Percentiles rank a stretch among this genome's conserved stretches.
These are phyloP conservation scores for Sapajus apella DNA, from an alignment of 2,113 vertebrate genomes.

Conservation along the genomic window DNA sequence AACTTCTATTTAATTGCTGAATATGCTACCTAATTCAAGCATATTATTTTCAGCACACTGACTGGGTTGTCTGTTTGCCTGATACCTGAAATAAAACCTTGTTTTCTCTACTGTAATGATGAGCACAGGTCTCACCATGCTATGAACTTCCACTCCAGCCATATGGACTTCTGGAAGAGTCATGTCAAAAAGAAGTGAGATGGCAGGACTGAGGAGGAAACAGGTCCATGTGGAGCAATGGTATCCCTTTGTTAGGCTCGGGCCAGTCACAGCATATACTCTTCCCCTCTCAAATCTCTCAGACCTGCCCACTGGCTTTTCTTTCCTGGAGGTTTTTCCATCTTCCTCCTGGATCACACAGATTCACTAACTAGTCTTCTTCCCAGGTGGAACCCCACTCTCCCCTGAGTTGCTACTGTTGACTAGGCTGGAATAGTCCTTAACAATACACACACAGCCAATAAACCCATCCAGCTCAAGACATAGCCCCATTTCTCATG, in stretches of 20 bases:
- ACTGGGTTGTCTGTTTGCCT: too few relatives aligned
- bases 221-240: neutral
- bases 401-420: neutral
- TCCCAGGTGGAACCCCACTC: neutral
- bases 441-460: fast-evolving
- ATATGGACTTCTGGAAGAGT: neutral
- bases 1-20: neutral
- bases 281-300: neutral
- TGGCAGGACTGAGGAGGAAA: neutral
- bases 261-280: fast-evolving
- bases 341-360: neutral
- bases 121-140: neutral
- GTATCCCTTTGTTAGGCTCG: too few relatives aligned
- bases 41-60: neutral
- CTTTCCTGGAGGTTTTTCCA: neutral
- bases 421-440: neutral
- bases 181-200: neutral
- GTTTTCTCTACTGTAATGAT: neutral
- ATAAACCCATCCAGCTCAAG: neutral
- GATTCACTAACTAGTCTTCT: neutral
- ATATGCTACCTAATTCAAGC: neutral
- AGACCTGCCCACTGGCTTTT: neutral
- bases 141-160: neutral
- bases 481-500: too few relatives aligned
- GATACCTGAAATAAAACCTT: neutral